Percentiles rank a stretch among this genome's conserved stretches.
phyloP scores from a whole-genome alignment of 2,797 vertebrate species.

The Coccyzus lansbergi region DNA sequence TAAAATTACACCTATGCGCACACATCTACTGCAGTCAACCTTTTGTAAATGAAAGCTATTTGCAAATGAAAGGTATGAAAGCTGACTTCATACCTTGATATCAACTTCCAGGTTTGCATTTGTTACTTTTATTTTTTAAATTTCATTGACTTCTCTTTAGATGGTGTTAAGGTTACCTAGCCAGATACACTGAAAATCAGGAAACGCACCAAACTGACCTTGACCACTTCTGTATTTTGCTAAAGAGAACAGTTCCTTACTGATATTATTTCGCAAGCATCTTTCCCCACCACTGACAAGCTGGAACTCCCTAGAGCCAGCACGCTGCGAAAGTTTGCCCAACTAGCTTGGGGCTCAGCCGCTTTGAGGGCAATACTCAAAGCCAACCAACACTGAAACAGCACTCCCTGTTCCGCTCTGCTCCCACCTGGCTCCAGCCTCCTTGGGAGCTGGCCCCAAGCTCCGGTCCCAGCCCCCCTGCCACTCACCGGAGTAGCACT shows the following conservation, averaged over 20 bases:
- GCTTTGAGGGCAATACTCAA: not conserved
- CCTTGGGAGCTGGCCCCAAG: no score
- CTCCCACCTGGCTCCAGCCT: not conserved
- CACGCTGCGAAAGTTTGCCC: rapidly evolving
- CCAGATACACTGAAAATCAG: not conserved
- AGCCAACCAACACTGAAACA: rapidly evolving
- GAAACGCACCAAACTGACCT: rapidly evolving
- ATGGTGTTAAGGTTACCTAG: not conserved
- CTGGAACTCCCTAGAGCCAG: not conserved
- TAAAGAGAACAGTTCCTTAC: not conserved
- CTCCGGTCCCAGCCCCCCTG: not conserved
- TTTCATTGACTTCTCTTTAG: not conserved
- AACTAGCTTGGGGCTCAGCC: no score
- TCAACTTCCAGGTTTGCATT: not conserved
- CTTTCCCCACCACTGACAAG: rapidly evolving
- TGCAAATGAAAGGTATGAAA: not conserved
- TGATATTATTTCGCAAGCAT: not conserved
- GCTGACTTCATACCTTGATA: not conserved
- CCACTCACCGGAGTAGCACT: conserved; percentile 85
- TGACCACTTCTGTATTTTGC: not conserved
- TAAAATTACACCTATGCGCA: not conserved
- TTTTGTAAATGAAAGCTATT: not conserved
- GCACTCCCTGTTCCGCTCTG: no score
- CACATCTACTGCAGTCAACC: rapidly evolving
- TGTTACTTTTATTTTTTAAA: not conserved